Percentiles rank a stretch among this genome's conserved stretches.
These are phyloP conservation scores for Eurytoma californica DNA, from an alignment of 2,888 invertebrate species.

Conservation along the genomic window DNA sequence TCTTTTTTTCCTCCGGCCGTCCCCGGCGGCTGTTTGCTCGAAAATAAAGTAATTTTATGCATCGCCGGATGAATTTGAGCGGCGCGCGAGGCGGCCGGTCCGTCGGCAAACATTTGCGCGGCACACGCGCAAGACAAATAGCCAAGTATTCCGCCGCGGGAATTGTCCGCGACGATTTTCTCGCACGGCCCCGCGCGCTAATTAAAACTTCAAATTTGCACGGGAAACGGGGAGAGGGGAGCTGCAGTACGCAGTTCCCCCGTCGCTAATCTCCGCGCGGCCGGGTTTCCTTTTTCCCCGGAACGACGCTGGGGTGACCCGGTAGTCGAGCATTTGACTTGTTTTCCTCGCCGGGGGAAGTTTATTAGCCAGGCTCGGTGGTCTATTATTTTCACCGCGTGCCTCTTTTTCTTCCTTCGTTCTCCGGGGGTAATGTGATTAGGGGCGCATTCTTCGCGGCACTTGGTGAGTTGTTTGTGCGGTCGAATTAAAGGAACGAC, in stretches of 20 bases:
- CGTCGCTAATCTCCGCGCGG: no score
- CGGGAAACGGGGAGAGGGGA: background rate
- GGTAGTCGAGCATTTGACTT: no score
- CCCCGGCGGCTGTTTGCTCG: constrained; percentile 11
- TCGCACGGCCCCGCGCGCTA: constrained; percentile 17
- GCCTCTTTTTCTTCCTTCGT: background rate
- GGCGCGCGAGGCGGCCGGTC: background rate
- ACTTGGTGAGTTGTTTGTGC: no score
- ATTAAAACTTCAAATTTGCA: constrained; percentile 32
- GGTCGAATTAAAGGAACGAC: no score
- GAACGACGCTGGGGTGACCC: background rate
- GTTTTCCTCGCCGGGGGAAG: background rate
- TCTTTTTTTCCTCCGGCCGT: background rate
- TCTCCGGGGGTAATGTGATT: background rate
- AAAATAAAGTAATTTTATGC: constrained; percentile 49
- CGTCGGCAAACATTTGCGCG: constrained; percentile 24
- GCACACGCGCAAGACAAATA: constrained; percentile 37
- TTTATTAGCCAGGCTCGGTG: background rate
- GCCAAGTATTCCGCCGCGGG: constrained; percentile 6
- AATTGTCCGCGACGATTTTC: constrained; percentile 18
- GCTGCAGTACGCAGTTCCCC: no score
- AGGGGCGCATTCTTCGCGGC: no score
- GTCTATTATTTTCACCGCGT: background rate
- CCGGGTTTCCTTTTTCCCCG: background rate
- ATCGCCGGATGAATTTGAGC: constrained; percentile 18